Conservation (phyloP, 2,888 invertebrate genomes). For the Orthosia incerta region DNA sequence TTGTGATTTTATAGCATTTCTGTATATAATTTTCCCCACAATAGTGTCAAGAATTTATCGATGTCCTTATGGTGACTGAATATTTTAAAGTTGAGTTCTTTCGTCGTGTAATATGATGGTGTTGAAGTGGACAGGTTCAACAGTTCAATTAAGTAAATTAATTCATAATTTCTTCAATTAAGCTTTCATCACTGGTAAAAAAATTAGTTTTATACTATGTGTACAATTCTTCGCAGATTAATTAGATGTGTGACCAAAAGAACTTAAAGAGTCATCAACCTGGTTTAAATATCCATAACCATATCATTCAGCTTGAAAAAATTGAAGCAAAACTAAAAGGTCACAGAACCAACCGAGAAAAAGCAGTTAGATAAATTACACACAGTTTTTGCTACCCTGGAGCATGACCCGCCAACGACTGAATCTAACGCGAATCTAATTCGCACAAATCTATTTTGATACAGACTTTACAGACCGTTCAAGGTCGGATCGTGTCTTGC, state of each 20-base stretch:
- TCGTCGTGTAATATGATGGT: background rate
- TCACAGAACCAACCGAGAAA: slow-evolving; percentile 27
- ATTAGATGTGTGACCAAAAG: background rate
- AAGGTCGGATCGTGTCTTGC: slow-evolving; percentile 64
- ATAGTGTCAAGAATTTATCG: slow-evolving; percentile 39
- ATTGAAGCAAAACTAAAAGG: slow-evolving; percentile 33
- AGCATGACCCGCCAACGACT: slow-evolving; percentile 22
- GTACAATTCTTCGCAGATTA: background rate
- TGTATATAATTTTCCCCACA: slow-evolving; percentile 24
- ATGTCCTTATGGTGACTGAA: slow-evolving; percentile 2
- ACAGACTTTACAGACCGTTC: slow-evolving; percentile 49
- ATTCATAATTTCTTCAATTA: background rate
- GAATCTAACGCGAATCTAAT: slow-evolving; percentile 42
- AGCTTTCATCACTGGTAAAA: background rate
- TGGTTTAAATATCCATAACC: slow-evolving; percentile 5
- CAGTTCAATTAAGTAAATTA: background rate
- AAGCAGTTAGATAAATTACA: slow-evolving; percentile 11
- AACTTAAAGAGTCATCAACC: slow-evolving; percentile 14
- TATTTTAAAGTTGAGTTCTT: background rate
- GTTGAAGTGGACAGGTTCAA: background rate
- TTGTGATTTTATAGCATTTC: slow-evolving; percentile 43
- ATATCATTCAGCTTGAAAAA: slow-evolving; percentile 19
- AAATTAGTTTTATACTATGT: background rate
- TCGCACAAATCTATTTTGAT: slow-evolving; percentile 69
- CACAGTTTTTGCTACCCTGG: slow-evolving; percentile 24